These are phyloP conservation scores for Drosophila athabasca DNA, from an alignment of 1,140 invertebrate genomes.

Conservation along the genomic window DNA sequence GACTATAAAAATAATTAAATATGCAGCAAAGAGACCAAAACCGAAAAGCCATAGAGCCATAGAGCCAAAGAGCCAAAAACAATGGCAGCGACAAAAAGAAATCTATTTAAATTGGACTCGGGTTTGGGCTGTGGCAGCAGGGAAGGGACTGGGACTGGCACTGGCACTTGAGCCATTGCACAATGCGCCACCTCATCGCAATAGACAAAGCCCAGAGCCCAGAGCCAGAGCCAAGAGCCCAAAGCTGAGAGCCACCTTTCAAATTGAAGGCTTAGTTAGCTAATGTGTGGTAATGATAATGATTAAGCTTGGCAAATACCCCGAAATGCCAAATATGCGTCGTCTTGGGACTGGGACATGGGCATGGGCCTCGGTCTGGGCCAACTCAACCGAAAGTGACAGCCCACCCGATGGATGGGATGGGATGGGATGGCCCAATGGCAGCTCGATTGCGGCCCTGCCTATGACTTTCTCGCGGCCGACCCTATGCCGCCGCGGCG, in stretches of 20 bases:
- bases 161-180: conserved; percentile 62
- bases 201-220: conserved; percentile 55
- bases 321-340: conserved; percentile 54
- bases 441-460: conserved; percentile 31
- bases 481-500: conserved; percentile 1
- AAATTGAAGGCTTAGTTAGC: conserved; percentile 71
- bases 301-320: conserved; percentile 72
- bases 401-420: neutral
- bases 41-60: neutral
- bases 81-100: conserved; percentile 48
- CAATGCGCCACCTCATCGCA: conserved; percentile 48
- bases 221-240: conserved; percentile 65
- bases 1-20: conserved; percentile 65
- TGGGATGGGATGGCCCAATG: conserved; percentile 30
- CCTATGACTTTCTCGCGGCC: conserved; percentile 51
- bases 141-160: neutral
- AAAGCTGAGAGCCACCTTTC: conserved; percentile 69
- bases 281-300: conserved; percentile 80
- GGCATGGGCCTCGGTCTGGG: conserved; percentile 1
- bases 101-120: conserved; percentile 70
- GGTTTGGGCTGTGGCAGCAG: conserved; percentile 25
- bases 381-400: conserved; percentile 36
- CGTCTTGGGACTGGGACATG: conserved; percentile 10
- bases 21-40: conserved; percentile 40
- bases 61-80: conserved; percentile 37